Evolutionary conservation across 2,797 vertebrate genomes (phyloP).

Genomic region (Sphenopsis melanotis): DNA sequence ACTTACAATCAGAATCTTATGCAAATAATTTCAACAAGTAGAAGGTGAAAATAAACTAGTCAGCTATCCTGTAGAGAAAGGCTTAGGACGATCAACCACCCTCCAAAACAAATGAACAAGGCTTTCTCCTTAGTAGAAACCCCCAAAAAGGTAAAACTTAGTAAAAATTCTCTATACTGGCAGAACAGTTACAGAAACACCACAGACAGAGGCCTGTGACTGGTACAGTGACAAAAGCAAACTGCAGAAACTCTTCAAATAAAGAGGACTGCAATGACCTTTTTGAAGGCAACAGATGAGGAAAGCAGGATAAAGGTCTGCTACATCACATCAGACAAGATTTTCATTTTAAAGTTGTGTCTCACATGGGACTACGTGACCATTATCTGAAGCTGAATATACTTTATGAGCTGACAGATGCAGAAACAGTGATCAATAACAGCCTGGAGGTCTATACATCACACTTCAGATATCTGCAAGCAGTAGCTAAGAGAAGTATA

Average conservation of each 20-base stretch:
- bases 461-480: background rate
- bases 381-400: background rate
- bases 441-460: background rate
- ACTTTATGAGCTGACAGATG: background rate
- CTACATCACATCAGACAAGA: background rate
- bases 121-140: background rate
- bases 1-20: background rate
- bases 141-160: background rate
- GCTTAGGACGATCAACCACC: rapidly evolving
- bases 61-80: background rate
- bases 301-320: background rate
- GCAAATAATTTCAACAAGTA: background rate
- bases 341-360: background rate
- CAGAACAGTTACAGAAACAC: background rate
- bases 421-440: background rate
- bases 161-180: background rate
- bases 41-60: background rate
- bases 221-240: background rate
- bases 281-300: background rate
- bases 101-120: background rate
- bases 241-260: background rate
- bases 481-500: background rate
- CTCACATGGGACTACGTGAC: background rate
- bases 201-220: background rate
- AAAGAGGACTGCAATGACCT: background rate